A percentile compares a stretch with the other conserved stretches of the same genome.
Conservation (phyloP, 2,113 vertebrate species). For the Gulo gulo region DNA sequence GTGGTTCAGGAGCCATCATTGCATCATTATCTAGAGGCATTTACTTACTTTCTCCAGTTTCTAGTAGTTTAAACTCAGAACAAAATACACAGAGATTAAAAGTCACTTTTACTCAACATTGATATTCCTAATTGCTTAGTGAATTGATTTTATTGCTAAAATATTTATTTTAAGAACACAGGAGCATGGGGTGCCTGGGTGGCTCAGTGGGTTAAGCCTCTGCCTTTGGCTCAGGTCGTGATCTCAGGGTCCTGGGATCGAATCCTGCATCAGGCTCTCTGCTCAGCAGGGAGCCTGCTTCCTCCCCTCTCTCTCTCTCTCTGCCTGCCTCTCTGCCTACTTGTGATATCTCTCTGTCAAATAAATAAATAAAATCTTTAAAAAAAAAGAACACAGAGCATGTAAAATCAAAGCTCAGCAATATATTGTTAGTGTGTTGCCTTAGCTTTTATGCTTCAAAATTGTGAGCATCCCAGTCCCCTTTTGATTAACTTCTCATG, state of each 20-base stretch:
- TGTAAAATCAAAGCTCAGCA: background rate
- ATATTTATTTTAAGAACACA: conserved; percentile 8
- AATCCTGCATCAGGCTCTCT: no score
- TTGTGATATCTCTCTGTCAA: no score
- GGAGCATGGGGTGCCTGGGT: no score
- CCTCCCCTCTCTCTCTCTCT: no score
- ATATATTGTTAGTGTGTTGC: background rate
- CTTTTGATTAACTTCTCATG: background rate
- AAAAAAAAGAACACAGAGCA: background rate
- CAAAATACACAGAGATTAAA: background rate
- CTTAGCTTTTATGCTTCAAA: background rate
- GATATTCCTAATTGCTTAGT: background rate
- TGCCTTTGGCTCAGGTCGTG: no score
- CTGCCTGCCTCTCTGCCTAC: no score
- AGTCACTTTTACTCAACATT: background rate
- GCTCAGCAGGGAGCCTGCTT: no score
- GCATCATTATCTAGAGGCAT: background rate
- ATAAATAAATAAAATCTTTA: no score
- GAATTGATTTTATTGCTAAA: background rate
- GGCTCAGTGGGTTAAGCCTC: no score
- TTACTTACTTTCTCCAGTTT: background rate
- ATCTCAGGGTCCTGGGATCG: no score
- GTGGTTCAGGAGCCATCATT: background rate
- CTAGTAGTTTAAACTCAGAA: background rate
- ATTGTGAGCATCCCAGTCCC: background rate